phyloP scores from a whole-genome alignment of 2,113 vertebrate species.

The Syrmaticus mikado region DNA sequence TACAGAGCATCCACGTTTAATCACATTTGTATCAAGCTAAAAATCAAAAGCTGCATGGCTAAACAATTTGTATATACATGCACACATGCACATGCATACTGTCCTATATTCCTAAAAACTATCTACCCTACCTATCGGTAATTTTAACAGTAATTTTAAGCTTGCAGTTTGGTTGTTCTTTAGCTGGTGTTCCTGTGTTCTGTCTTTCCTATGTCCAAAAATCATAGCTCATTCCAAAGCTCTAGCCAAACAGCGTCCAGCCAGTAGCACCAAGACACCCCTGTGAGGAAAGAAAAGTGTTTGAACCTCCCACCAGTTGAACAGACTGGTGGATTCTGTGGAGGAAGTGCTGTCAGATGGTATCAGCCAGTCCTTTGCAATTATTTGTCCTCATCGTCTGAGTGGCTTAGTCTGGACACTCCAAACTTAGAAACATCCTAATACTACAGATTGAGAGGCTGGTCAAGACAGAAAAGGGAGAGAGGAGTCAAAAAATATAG shows the following conservation, averaged over 20 bases:
- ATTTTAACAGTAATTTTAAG: neutral
- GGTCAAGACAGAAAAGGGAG: neutral
- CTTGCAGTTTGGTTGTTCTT: neutral
- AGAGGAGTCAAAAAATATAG: neutral
- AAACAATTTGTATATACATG: neutral
- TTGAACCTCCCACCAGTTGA: neutral
- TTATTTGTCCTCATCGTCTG: neutral
- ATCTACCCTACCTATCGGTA: neutral
- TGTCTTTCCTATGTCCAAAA: neutral
- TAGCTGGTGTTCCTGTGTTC: neutral
- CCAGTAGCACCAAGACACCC: neutral
- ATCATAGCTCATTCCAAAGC: neutral
- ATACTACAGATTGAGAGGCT: neutral
- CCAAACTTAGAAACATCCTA: neutral
- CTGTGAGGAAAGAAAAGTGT: neutral
- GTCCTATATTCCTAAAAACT: neutral
- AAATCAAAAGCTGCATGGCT: neutral
- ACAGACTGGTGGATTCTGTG: neutral
- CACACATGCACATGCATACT: neutral
- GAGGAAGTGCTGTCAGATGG: neutral
- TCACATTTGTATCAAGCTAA: neutral
- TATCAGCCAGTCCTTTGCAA: neutral
- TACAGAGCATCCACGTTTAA: neutral
- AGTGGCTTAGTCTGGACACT: neutral
- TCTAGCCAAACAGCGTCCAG: neutral